Percentiles rank a stretch among this genome's conserved stretches.
Conservation (phyloP, 2,113 vertebrate genomes). For the Podocnemis expansa region DNA sequence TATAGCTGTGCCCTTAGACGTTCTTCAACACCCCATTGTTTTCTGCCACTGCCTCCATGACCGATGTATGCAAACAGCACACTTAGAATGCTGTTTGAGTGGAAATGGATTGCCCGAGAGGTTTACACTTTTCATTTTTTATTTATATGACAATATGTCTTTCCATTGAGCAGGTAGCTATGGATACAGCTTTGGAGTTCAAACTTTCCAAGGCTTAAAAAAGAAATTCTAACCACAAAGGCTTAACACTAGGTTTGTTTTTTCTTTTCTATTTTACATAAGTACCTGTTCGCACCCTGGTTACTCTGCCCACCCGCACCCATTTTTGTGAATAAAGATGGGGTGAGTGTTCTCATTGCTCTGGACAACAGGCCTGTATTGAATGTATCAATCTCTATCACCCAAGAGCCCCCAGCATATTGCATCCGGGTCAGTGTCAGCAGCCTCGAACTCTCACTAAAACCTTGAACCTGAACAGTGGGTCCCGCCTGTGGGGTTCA, state of each 20-base stretch:
- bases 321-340: neutral
- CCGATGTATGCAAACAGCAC: neutral
- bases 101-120: neutral
- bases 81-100: fast-evolving
- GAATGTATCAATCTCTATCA: neutral
- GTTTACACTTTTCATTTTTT: neutral
- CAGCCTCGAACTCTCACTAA: neutral
- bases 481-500: neutral
- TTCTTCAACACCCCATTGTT: neutral
- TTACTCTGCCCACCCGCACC: neutral
- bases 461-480: constrained; percentile 2
- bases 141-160: neutral
- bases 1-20: neutral
- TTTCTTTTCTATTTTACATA: neutral
- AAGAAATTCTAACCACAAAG: neutral
- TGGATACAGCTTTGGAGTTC: neutral
- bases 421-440: neutral
- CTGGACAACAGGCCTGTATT: neutral
- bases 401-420: neutral
- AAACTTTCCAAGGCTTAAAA: neutral
- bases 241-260: neutral
- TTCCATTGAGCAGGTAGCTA: neutral
- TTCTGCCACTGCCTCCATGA: neutral
- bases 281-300: neutral
- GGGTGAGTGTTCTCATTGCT: neutral